Conservation (phyloP, 2,113 vertebrate genomes). For the Dryoscopus gambensis region DNA sequence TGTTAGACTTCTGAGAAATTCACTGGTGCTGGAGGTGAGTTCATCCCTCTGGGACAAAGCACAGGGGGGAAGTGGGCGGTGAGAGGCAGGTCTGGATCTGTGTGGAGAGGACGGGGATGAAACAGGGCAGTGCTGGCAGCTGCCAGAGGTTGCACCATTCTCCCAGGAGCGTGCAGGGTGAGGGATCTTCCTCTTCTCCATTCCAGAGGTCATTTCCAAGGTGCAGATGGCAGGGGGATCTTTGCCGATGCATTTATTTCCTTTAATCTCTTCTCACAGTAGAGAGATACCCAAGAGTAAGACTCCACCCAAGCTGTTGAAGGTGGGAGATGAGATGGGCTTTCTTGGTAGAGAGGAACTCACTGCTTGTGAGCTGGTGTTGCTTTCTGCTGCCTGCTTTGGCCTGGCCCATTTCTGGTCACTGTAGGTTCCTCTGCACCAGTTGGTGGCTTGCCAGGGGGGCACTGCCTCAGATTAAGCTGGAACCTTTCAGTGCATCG, state of each 20-base stretch:
- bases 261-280: not conserved
- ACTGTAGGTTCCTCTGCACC: not conserved
- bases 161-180: not conserved
- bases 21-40: not conserved
- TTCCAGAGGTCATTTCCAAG: slow-evolving; percentile 26
- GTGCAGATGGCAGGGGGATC: not conserved
- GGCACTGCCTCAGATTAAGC: not conserved
- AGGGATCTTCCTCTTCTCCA: not conserved
- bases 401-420: not conserved
- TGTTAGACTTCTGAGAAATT: not conserved
- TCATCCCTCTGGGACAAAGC: not conserved
- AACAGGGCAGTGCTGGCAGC: not conserved
- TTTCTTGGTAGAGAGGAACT: not conserved
- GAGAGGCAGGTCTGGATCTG: slow-evolving; percentile 6
- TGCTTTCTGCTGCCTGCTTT: not conserved
- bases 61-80: not conserved
- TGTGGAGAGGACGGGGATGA: not conserved
- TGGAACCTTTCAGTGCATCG: not conserved
- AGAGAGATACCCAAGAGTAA: not conserved
- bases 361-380: accelerated
- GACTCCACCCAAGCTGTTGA: not conserved
- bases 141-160: not conserved
- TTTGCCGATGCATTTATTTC: not conserved
- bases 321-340: not conserved
- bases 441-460: not conserved